These are phyloP conservation scores for Mantis religiosa DNA, from an alignment of 2,888 invertebrate species.

Conservation along the genomic window DNA sequence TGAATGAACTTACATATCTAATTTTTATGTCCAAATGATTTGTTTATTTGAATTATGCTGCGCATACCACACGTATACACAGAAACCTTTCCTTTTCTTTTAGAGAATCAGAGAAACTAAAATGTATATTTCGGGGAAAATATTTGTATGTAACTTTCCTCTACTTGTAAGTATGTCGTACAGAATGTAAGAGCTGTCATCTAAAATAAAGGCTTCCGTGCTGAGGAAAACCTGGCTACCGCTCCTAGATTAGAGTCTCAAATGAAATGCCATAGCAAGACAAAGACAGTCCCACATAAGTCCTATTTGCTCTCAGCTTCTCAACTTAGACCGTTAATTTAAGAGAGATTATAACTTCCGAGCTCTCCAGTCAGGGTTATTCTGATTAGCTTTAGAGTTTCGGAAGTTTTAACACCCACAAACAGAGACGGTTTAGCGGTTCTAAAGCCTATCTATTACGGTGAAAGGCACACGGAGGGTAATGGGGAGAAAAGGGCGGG, in stretches of 20 bases:
- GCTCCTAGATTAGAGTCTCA: background rate
- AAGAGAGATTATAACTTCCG: constrained; percentile 16
- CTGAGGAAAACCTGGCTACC: too few relatives aligned
- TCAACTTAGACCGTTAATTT: background rate
- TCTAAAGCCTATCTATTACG: constrained; percentile 6
- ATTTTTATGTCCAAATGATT: too few relatives aligned
- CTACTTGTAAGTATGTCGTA: too few relatives aligned
- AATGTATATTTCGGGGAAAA: too few relatives aligned
- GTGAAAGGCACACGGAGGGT: background rate
- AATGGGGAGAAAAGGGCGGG: background rate
- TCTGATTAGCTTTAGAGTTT: constrained; percentile 9
- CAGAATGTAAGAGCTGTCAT: too few relatives aligned
- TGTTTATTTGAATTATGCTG: too few relatives aligned
- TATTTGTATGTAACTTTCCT: too few relatives aligned
- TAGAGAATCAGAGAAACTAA: too few relatives aligned
- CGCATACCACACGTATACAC: too few relatives aligned
- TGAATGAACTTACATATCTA: too few relatives aligned
- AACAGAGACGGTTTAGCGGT: constrained; percentile 13
- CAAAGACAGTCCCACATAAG: background rate
- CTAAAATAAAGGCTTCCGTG: too few relatives aligned
- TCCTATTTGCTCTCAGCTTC: background rate
- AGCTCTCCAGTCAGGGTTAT: constrained; percentile 1
- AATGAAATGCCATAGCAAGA: background rate
- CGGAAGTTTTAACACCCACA: constrained; percentile 12
- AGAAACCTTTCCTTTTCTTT: too few relatives aligned